Percentiles rank a stretch among this genome's conserved stretches.
Evolutionary conservation across 2,888 invertebrate species (phyloP).

Genomic region (Zeuzera pyrina): DNA sequence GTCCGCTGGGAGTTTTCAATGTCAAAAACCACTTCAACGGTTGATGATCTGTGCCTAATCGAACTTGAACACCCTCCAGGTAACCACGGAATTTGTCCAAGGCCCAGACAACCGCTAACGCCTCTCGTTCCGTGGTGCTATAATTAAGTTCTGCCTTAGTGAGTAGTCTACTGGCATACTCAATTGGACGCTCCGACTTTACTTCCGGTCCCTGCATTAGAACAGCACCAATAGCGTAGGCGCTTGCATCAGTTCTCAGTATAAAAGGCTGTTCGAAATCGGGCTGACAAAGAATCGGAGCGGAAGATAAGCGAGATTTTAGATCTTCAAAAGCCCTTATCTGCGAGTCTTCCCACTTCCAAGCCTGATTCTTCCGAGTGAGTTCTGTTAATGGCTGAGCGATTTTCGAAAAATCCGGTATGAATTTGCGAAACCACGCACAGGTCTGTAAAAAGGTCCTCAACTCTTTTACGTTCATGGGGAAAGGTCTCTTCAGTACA

Average conservation of each 20-base stretch:
- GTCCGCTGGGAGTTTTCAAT: too few relatives aligned
- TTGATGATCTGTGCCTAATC: too few relatives aligned
- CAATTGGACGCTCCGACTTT: too few relatives aligned
- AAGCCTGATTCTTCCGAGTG: constrained; percentile 18
- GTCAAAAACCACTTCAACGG: too few relatives aligned
- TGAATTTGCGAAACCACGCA: too few relatives aligned
- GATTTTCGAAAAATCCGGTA: too few relatives aligned
- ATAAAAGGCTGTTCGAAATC: constrained; percentile 9
- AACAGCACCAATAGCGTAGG: constrained; percentile 15
- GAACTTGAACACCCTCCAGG: too few relatives aligned
- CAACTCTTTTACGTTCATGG: constrained; percentile 5
- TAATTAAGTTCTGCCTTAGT: constrained; percentile 5
- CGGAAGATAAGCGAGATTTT: constrained; percentile 13
- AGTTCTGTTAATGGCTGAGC: constrained; percentile 18
- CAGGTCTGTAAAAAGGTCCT: constrained; percentile 17
- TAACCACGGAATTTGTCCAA: too few relatives aligned
- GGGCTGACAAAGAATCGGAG: constrained; percentile 17
- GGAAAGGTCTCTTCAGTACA: constrained; percentile 1
- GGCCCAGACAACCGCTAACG: too few relatives aligned
- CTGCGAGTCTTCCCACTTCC: constrained; percentile 20
- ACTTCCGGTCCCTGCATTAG: too few relatives aligned
- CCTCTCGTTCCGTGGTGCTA: constrained; percentile 7
- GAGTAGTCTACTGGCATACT: constrained; percentile 6
- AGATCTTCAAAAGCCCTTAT: constrained; percentile 15
- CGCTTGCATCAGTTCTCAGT: constrained; percentile 1